Evolutionary conservation across 2,797 vertebrate species (phyloP).

Genomic region (Acrossocheilus fasciatus): DNA sequence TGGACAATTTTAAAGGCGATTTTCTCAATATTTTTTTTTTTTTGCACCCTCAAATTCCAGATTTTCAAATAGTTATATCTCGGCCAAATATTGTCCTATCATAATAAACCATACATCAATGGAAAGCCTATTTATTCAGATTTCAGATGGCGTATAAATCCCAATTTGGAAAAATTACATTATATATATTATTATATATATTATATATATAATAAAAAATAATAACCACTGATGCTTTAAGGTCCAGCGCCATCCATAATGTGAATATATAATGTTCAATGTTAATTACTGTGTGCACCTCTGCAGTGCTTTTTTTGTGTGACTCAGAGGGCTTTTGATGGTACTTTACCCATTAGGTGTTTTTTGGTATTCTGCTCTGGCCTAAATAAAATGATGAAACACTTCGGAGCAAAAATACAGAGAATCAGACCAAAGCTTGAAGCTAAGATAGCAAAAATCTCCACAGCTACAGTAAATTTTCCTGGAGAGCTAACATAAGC

Average conservation of each 20-base stretch:
- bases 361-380: constrained; percentile 67
- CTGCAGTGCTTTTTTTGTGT: not conserved
- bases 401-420: constrained; percentile 67
- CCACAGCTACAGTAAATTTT: not conserved
- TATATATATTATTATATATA: too few species aligned
- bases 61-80: too few species aligned
- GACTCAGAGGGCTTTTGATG: not conserved
- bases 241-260: too few species aligned
- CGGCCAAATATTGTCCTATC: too few species aligned
- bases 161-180: too few species aligned
- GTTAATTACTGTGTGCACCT: not conserved
- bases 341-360: constrained; percentile 62
- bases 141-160: too few species aligned
- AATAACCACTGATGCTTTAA: not conserved
- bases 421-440: constrained; percentile 64
- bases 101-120: too few species aligned
- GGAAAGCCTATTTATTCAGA: too few species aligned
- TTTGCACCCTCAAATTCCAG: too few species aligned
- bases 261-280: not conserved
- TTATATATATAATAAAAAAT: too few species aligned
- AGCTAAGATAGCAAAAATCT: constrained; percentile 48
- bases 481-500: not conserved
- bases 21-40: too few species aligned
- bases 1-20: too few species aligned
- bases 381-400: constrained; percentile 65